Base-by-base conservation (phyloP, 2,888 invertebrate genomes). In the Heterodera filipjevi region DNA sequence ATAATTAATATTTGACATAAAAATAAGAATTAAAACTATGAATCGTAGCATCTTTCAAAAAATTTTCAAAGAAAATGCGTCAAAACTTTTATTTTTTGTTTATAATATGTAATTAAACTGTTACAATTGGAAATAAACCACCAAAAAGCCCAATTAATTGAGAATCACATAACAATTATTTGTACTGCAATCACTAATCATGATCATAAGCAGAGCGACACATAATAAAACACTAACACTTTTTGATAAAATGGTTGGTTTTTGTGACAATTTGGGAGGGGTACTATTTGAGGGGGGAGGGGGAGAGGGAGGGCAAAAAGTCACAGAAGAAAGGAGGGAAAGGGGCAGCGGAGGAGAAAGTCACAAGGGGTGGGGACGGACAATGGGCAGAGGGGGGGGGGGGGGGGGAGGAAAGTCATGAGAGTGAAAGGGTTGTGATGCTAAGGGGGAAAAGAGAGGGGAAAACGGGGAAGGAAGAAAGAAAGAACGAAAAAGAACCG, bases 401-500 rank as follows among this genome's bases (percentile, higher is more conserved):
- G 27, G n/a, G 27, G 59, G 19, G 59, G 59, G 59, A 27, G 19
- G 59, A n/a, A 59, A 59, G 59, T 59, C 59, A 59, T 59, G 59
- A 59, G 59, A 59, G 59, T 59, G n/a, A 59, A 59, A n/a, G 59
- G 53, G 53, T 53, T n/a, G n/a, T n/a, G n/a, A n/a, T n/a, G n/a
- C n/a, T 53, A 22, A 5, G 53, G 22, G n/a, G 59, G n/a, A 6
- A 27, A 27, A 27, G 59, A 12, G 27, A 5, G 5, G 59, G 0
- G 1, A 27, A 5, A 0, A 22, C 27, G 59, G 6, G 5, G n/a
- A 5, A 27, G 59, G 27, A 22, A 1, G 27, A 22, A 8, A 3
- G 59, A 8, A 10, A 8, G 19, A 22, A 19, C 5, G 10, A 19
- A 22, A 19, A 19, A 53, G 59, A 59, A 59, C 59, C 59, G 59